phyloP scores from a whole-genome alignment of 2,113 vertebrate genomes.

The Varanus salvator region DNA sequence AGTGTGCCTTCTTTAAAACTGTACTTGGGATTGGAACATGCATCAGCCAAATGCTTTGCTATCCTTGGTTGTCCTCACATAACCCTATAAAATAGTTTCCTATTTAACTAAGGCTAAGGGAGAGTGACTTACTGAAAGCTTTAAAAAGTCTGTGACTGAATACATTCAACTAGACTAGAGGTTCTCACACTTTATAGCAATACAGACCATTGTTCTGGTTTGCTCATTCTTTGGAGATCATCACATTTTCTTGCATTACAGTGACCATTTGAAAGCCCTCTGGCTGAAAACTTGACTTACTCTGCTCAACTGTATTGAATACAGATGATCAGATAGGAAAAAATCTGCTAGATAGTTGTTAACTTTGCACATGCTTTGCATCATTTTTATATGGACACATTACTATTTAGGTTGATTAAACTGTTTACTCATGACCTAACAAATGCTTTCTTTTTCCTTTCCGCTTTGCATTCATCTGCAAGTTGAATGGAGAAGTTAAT shows the following conservation, averaged over 20 bases:
- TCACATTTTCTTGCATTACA: not conserved
- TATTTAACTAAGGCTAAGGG: too few species aligned
- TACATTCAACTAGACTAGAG: not conserved
- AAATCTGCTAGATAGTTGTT: not conserved
- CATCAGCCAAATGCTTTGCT: not conserved
- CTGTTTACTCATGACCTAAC: not conserved
- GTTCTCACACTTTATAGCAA: not conserved
- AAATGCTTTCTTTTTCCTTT: not conserved
- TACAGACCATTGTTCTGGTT: not conserved
- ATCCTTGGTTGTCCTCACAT: not conserved
- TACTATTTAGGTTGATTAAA: not conserved
- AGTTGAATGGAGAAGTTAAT: not conserved
- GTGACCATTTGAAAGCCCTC: not conserved
- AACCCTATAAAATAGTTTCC: not conserved
- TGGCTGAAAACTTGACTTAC: too few species aligned
- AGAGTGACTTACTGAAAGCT: too few species aligned
- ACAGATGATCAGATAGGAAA: not conserved
- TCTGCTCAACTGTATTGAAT: not conserved
- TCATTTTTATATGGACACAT: not conserved
- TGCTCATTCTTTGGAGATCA: not conserved
- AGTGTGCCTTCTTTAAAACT: not conserved
- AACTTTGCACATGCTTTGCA: not conserved
- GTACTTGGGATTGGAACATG: not conserved
- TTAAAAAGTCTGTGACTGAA: too few species aligned
- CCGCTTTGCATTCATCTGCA: not conserved